Evolutionary conservation across 2,113 vertebrate genomes (phyloP).

Genomic region (Cyphomyrus discorhynchus): DNA sequence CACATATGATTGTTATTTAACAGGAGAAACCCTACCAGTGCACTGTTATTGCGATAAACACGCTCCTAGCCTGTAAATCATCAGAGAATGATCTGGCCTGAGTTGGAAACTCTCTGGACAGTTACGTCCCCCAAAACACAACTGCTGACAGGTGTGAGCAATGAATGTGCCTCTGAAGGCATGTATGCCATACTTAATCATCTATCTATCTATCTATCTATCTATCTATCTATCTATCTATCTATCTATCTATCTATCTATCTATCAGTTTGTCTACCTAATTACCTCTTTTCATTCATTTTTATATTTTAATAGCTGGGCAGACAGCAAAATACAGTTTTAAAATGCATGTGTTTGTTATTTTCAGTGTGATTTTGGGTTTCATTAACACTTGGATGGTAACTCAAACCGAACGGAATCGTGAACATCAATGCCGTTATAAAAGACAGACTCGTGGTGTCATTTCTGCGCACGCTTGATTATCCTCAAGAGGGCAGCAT

Average conservation of each 20-base stretch:
- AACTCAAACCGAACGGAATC: neutral
- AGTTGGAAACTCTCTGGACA: neutral
- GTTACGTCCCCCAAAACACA: neutral
- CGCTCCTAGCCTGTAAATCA: constrained; percentile 46
- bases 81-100: constrained; percentile 35
- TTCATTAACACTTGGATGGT: neutral
- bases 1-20: constrained; percentile 62
- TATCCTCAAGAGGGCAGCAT: constrained; percentile 66
- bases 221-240: neutral
- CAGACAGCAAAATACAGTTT: neutral
- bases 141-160: neutral
- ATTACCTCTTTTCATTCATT: neutral
- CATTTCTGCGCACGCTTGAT: constrained; percentile 22
- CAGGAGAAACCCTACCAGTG: constrained; percentile 20
- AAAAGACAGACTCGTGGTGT: neutral
- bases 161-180: neutral
- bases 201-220: neutral
- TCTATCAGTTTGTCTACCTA: too few species aligned
- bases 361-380: neutral
- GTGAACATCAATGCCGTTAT: neutral
- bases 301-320: neutral
- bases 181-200: neutral
- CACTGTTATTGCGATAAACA: constrained; percentile 54
- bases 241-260: too few species aligned
- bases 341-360: neutral